These are phyloP conservation scores for Hypanus sabinus DNA, from an alignment of 2,113 vertebrate genomes.

Conservation along the genomic window DNA sequence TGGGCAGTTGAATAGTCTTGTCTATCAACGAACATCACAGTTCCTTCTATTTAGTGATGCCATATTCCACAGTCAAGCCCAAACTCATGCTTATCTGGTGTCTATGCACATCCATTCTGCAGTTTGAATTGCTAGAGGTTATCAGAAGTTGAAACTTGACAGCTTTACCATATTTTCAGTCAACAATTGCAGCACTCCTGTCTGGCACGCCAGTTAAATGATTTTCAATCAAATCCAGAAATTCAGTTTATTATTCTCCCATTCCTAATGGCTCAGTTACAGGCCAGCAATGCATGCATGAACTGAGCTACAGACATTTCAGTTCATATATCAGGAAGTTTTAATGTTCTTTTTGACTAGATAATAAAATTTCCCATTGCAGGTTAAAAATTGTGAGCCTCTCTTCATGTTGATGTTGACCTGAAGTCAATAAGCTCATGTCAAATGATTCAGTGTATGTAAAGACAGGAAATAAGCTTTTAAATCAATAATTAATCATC, in stretches of 20 bases:
- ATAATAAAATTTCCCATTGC: neutral
- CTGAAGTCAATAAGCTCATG: neutral
- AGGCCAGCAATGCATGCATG: neutral
- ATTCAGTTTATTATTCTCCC: neutral
- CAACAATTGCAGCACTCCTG: neutral
- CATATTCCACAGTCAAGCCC: neutral
- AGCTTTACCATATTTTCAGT: neutral
- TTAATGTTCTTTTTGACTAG: neutral
- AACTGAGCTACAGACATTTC: neutral
- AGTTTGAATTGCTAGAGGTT: neutral
- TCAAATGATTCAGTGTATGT: neutral
- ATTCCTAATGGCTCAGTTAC: neutral
- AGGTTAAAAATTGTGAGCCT: neutral
- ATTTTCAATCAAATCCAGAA: neutral
- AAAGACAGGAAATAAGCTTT: neutral
- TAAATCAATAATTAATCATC: neutral
- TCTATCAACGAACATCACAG: neutral
- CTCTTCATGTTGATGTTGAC: neutral
- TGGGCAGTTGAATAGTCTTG: neutral
- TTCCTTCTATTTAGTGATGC: neutral
- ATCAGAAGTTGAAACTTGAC: neutral
- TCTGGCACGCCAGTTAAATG: neutral
- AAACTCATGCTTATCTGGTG: neutral
- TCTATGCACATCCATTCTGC: neutral
- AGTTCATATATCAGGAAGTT: neutral